A percentile compares a stretch with the other conserved stretches of the same genome.
phyloP scores from a whole-genome alignment of 2,888 invertebrate species.

The Hydraecia micacea region DNA sequence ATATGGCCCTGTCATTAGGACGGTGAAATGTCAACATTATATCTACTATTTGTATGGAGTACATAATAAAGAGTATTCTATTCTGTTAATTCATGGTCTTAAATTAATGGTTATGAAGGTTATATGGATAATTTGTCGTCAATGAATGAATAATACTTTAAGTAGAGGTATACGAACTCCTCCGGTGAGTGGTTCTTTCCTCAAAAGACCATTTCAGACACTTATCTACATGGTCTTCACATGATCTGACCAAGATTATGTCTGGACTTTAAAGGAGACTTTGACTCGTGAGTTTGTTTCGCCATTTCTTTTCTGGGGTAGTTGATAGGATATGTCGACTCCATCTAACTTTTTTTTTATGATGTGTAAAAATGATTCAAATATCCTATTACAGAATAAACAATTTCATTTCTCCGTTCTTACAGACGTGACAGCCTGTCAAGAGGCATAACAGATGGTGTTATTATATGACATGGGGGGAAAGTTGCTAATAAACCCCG shows the following conservation, averaged over 20 bases:
- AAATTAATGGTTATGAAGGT: not conserved
- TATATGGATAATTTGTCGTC: not conserved
- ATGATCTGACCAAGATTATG: too few species aligned
- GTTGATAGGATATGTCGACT: not conserved
- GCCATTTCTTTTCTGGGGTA: not conserved
- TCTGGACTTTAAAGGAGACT: too few species aligned
- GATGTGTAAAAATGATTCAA: not conserved
- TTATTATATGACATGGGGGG: not conserved
- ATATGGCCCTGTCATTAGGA: conserved; percentile 14
- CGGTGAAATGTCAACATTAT: conserved; percentile 1
- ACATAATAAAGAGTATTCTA: not conserved
- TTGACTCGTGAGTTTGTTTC: not conserved
- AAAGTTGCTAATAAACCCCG: not conserved
- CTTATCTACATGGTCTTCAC: not conserved
- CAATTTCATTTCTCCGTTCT: not conserved
- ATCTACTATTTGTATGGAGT: not conserved
- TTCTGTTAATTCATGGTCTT: not conserved
- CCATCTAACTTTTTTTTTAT: not conserved
- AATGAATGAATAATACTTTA: not conserved
- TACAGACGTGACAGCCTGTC: not conserved
- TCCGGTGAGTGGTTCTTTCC: not conserved
- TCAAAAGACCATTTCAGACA: not conserved
- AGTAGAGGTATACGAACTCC: not conserved
- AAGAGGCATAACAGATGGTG: not conserved
- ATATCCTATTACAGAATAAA: not conserved